These are phyloP conservation scores for Criorhina ranunculi DNA, from an alignment of 2,888 invertebrate species.

Conservation along the genomic window DNA sequence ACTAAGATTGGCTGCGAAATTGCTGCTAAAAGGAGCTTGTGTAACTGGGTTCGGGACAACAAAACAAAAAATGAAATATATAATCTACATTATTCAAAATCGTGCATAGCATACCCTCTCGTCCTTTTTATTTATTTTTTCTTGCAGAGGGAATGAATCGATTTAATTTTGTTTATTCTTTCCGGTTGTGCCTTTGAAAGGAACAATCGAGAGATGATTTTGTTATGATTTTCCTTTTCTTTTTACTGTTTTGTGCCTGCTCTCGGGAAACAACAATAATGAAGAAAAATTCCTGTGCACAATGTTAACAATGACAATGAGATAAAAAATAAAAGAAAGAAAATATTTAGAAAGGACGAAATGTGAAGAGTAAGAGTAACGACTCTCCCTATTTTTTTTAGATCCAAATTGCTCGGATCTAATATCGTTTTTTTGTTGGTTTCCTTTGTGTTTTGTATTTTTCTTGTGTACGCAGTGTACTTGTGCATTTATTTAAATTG, in stretches of 20 bases:
- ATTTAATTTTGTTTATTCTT: conserved; percentile 1
- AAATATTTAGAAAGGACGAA: neutral
- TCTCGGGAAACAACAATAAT: conserved; percentile 9
- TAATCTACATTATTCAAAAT: conserved; percentile 8
- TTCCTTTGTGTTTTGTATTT: neutral
- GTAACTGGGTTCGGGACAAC: neutral
- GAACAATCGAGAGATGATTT: conserved; percentile 15
- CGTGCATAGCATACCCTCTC: neutral
- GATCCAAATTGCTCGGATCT: neutral
- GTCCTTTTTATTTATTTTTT: too few relatives aligned
- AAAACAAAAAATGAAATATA: too few relatives aligned
- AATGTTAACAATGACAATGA: conserved; percentile 16
- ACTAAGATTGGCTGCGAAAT: neutral
- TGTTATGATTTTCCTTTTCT: neutral
- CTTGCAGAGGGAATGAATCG: neutral
- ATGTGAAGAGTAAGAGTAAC: too few relatives aligned
- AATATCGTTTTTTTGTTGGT: neutral
- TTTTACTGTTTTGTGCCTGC: neutral
- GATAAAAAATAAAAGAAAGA: too few relatives aligned
- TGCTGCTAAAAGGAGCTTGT: neutral
- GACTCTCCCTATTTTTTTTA: too few relatives aligned
- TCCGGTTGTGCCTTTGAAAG: neutral
- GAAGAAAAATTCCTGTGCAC: conserved; percentile 9
- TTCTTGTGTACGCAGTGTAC: neutral
- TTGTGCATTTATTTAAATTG: conserved; percentile 6